These are phyloP conservation scores for Meiosimyza platycephala DNA, from an alignment of 2,888 invertebrate genomes.

Conservation along the genomic window DNA sequence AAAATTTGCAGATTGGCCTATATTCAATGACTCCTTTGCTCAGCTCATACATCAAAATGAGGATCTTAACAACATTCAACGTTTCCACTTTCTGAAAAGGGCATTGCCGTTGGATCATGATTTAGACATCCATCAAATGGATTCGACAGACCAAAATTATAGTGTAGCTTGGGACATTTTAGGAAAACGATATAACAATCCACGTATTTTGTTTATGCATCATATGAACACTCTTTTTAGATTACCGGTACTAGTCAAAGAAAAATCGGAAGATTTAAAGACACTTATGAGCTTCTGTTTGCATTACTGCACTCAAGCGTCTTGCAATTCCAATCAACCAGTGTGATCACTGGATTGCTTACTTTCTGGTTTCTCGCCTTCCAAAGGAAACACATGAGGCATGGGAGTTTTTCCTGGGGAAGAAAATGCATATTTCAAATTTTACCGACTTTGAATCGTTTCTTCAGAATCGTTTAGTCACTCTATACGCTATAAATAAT, in stretches of 20 bases:
- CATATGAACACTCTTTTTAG: slow-evolving; percentile 14
- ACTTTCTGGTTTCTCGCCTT: no score
- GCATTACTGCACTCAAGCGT: no score
- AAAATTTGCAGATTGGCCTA: slow-evolving; percentile 34
- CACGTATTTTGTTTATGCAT: slow-evolving; percentile 25
- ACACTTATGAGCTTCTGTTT: no score
- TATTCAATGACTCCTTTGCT: slow-evolving; percentile 28
- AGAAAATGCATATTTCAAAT: no score
- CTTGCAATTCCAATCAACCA: no score
- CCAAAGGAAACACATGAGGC: no score
- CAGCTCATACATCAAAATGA: slow-evolving; percentile 24
- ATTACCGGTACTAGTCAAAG: slow-evolving; percentile 31
- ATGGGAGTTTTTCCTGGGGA: no score
- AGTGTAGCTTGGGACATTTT: slow-evolving; percentile 25
- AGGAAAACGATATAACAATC: slow-evolving; percentile 26
- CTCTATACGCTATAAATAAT: no score
- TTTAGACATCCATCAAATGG: slow-evolving; percentile 29
- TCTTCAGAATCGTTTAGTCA: no score
- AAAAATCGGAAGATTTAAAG: background rate
- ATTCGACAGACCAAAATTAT: slow-evolving; percentile 33
- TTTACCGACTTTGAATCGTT: no score
- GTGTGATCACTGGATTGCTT: no score
- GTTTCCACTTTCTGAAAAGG: slow-evolving; percentile 35
- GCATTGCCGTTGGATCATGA: slow-evolving; percentile 24
- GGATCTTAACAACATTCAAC: slow-evolving; percentile 30